phyloP scores from a whole-genome alignment of 1,140 invertebrate species.

The Drosophila gunungcola region DNA sequence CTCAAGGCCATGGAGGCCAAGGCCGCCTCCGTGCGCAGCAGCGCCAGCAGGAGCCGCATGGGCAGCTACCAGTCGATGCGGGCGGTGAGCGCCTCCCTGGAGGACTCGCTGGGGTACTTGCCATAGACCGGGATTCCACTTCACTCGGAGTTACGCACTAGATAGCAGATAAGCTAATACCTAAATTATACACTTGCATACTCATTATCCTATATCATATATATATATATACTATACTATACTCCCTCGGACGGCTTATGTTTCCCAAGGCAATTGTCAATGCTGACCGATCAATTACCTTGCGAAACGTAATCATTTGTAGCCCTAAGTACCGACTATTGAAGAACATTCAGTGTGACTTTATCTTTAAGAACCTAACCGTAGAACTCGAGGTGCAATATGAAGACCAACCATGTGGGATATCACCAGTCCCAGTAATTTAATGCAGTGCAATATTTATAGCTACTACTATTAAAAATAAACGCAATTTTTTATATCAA shows the following conservation, averaged over 20 bases:
- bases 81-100: slow-evolving; percentile 80
- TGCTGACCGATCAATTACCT: slow-evolving; percentile 40
- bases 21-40: slow-evolving; percentile 64
- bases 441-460: slow-evolving; percentile 73
- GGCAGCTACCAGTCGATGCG: slow-evolving; percentile 81
- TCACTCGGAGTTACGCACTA: slow-evolving; percentile 18
- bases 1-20: slow-evolving; percentile 73
- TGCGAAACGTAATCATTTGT: slow-evolving; percentile 79
- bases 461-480: slow-evolving; percentile 53
- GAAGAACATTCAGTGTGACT: slow-evolving; percentile 46
- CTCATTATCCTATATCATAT: slow-evolving; percentile 5
- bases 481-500: slow-evolving; percentile 28
- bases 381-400: slow-evolving; percentile 64
- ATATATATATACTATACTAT: no score
- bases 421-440: background rate
- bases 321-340: slow-evolving; percentile 32
- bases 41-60: slow-evolving; percentile 63
- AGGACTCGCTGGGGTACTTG: slow-evolving; percentile 85
- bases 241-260: slow-evolving; percentile 61
- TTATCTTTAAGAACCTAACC: slow-evolving; percentile 49
- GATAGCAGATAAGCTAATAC: slow-evolving; percentile 30
- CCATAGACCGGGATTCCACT: slow-evolving; percentile 66
- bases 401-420: slow-evolving; percentile 47
- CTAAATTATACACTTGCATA: slow-evolving; percentile 7
- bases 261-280: slow-evolving; percentile 71